Percentiles rank a stretch among this genome's conserved stretches.
phyloP scores from a whole-genome alignment of 2,113 vertebrate genomes.

The Lynx canadensis region DNA sequence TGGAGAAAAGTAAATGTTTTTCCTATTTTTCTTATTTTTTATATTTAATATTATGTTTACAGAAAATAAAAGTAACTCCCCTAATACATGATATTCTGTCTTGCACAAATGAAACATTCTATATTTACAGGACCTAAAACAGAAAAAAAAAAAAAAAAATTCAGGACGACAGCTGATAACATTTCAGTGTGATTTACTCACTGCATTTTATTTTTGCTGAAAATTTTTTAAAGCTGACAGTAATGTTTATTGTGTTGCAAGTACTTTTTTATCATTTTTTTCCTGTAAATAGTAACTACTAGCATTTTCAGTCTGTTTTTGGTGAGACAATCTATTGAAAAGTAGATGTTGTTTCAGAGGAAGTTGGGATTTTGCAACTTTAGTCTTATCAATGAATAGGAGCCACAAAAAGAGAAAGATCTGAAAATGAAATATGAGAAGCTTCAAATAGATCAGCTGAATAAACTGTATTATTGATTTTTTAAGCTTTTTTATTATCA shows the following conservation, averaged over 20 bases:
- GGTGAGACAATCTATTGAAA: not conserved
- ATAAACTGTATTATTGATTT: constrained; percentile 68
- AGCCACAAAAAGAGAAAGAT: not conserved
- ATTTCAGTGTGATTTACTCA: not conserved
- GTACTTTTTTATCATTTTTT: not conserved
- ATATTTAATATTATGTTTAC: not conserved
- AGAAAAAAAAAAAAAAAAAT: constrained; percentile 50
- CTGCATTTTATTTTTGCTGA: not conserved
- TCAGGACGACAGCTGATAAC: constrained; percentile 12
- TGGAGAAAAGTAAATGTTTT: not conserved
- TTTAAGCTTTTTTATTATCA: constrained; percentile 66
- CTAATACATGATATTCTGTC: not conserved
- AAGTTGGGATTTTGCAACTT: not conserved
- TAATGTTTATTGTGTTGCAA: not conserved
- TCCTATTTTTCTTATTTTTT: not conserved
- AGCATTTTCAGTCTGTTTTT: not conserved
- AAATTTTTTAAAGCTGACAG: constrained; percentile 21
- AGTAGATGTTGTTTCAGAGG: constrained; percentile 26
- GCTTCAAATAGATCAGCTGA: constrained; percentile 42
- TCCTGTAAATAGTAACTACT: not conserved
- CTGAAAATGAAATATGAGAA: constrained; percentile 54
- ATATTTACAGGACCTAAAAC: not conserved
- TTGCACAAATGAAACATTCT: constrained; percentile 19
- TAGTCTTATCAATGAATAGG: not conserved
- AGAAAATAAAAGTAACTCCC: not conserved